Percentiles rank a stretch among this genome's conserved stretches.
Conservation (phyloP, 2,113 vertebrate genomes). For the Balaenoptera acutorostrata region DNA sequence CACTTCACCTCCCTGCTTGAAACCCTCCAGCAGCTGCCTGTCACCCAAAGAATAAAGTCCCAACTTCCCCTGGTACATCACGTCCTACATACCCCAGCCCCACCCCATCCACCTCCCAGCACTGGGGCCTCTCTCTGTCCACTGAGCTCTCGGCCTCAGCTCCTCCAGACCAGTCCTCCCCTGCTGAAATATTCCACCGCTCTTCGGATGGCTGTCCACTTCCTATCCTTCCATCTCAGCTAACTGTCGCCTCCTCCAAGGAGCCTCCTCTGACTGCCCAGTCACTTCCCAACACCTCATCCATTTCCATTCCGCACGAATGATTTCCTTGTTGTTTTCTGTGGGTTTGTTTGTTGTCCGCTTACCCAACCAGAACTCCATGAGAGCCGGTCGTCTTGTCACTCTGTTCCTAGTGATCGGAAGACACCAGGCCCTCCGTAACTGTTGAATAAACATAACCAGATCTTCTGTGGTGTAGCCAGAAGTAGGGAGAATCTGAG, state of each 20-base stretch:
- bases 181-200: not conserved
- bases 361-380: not conserved
- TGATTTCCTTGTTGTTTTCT: not conserved
- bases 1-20: not conserved
- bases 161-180: not conserved
- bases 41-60: not conserved
- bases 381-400: not conserved
- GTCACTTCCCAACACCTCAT: not conserved
- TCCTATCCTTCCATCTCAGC: not conserved
- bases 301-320: not conserved
- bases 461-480: not conserved
- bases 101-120: rapidly evolving
- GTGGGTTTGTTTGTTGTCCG: rapidly evolving
- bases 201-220: not conserved
- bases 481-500: not conserved
- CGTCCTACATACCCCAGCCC: not conserved
- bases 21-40: not conserved
- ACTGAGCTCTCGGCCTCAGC: not conserved
- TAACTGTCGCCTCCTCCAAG: not conserved
- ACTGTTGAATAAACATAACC: not conserved
- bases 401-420: not conserved
- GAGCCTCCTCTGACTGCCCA: not conserved
- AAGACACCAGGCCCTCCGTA: not conserved
- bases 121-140: not conserved
- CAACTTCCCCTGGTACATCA: not conserved